phyloP scores from a whole-genome alignment of 2,888 invertebrate species.

The Pyrrhosoma nymphula region DNA sequence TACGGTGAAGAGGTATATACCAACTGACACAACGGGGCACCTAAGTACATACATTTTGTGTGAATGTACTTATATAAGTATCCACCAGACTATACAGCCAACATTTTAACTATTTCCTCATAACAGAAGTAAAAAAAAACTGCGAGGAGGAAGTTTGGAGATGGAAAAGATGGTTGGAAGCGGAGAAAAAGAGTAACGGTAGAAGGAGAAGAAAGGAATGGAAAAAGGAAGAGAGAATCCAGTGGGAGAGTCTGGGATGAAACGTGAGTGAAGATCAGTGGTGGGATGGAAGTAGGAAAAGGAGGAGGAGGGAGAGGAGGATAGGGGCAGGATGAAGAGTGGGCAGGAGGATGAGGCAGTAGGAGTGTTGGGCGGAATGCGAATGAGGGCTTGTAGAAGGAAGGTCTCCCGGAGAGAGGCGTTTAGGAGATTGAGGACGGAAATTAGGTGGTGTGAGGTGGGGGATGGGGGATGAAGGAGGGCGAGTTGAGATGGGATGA shows the following conservation, averaged over 20 bases:
- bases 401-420: slow-evolving; percentile 29
- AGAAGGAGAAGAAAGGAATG: not conserved
- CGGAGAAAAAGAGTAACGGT: no score
- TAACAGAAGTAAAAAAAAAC: no score
- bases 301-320: not conserved
- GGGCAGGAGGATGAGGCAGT: not conserved
- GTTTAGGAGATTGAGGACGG: slow-evolving; percentile 65
- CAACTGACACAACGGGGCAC: no score
- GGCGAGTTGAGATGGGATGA: not conserved
- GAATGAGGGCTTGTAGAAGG: slow-evolving; percentile 49
- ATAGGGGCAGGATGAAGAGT: not conserved
- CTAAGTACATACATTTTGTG: no score
- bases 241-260: slow-evolving; percentile 54
- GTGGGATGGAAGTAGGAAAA: not conserved
- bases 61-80: no score
- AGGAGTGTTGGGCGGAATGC: slow-evolving; percentile 42
- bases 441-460: slow-evolving; percentile 46
- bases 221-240: slow-evolving; percentile 63
- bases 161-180: no score
- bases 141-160: no score
- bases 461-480: not conserved
- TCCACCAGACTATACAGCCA: no score
- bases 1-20: no score
- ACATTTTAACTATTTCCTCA: no score
- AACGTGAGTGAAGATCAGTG: not conserved